These are phyloP conservation scores for Hexactinellida sp. DNA, from an alignment of 37 sponge, comb jelly and placozoan species.

Conservation along the genomic window DNA sequence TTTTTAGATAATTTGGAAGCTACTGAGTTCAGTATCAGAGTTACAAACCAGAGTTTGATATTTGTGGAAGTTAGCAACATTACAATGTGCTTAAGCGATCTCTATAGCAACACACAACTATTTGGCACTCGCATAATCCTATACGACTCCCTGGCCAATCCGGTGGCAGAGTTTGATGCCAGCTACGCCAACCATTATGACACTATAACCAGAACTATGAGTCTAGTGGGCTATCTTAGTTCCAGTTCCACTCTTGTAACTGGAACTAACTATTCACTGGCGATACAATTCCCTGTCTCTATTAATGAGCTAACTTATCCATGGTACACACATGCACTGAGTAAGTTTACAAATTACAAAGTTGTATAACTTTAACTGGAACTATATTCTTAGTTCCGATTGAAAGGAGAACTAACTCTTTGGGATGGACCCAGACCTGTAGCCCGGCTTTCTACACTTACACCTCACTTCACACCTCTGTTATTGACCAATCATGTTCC, in stretches of 20 bases:
- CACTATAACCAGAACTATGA: neutral
- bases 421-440: neutral
- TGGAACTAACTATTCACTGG: neutral
- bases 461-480: neutral
- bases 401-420: neutral
- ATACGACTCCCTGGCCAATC: neutral
- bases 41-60: neutral
- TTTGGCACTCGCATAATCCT: neutral
- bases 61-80: neutral
- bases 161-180: neutral
- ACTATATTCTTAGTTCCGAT: conserved; percentile 1
- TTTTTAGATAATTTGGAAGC: neutral
- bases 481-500: conserved; percentile 1
- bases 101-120: neutral
- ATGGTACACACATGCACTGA: neutral
- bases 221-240: neutral
- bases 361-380: neutral
- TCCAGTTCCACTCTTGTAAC: neutral
- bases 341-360: neutral
- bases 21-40: neutral
- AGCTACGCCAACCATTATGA: neutral
- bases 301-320: neutral
- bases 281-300: neutral
- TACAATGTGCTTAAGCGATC: neutral
- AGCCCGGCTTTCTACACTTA: neutral